Conservation (phyloP, 2,113 vertebrate species). For the Bombycilla garrulus region DNA sequence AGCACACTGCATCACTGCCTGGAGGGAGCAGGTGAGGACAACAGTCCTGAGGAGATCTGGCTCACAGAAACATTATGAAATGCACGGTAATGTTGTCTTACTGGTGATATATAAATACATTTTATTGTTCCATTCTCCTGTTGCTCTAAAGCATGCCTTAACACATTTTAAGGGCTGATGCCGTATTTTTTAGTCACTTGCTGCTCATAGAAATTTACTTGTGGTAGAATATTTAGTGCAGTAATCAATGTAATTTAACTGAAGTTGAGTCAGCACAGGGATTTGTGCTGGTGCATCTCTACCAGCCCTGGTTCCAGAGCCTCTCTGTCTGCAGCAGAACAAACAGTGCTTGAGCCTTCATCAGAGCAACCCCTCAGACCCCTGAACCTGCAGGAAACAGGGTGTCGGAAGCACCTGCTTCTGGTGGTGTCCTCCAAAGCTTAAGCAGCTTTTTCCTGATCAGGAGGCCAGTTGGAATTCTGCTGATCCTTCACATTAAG, state of each 20-base stretch:
- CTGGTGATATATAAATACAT: neutral
- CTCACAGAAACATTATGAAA: neutral
- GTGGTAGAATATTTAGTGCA: neutral
- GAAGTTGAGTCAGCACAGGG: neutral
- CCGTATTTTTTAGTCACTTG: neutral
- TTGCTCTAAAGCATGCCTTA: neutral
- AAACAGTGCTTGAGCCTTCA: accelerated
- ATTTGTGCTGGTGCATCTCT: neutral
- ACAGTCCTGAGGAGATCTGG: neutral
- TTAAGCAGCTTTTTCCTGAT: neutral
- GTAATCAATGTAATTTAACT: neutral
- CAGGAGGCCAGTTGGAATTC: neutral
- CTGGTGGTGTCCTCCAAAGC: neutral
- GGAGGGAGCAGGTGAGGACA: neutral
- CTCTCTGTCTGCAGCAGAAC: neutral
- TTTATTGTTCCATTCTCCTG: neutral
- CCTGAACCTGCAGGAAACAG: neutral
- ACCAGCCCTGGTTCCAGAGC: neutral
- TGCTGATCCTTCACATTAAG: neutral
- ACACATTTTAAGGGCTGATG: accelerated
- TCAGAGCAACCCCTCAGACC: neutral
- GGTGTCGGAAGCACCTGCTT: neutral
- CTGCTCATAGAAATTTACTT: neutral
- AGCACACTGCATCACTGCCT: neutral
- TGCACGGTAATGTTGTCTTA: neutral